Evolutionary conservation across 2,888 invertebrate species (phyloP).

Genomic region (Acanthosoma haemorrhoidale): DNA sequence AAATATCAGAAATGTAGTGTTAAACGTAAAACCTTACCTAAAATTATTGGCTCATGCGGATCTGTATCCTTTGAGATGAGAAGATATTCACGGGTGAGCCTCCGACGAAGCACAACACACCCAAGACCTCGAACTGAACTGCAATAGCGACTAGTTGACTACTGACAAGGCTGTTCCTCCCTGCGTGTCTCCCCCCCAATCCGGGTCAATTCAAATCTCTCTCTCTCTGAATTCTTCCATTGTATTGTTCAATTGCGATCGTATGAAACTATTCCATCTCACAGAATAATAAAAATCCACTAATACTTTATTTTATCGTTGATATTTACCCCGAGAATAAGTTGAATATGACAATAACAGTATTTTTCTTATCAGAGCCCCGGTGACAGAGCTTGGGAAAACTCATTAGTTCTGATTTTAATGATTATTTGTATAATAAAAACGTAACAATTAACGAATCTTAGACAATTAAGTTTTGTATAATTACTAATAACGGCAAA

Average conservation of each 20-base stretch:
- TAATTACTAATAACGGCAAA: no score
- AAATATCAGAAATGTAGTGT: background rate
- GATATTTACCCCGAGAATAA: no score
- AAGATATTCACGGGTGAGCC: constrained; percentile 14
- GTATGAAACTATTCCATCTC: no score
- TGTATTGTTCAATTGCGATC: background rate
- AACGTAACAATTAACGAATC: no score
- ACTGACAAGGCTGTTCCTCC: constrained; percentile 26
- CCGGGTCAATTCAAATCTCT: constrained; percentile 1
- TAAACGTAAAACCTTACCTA: background rate
- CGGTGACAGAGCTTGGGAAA: background rate
- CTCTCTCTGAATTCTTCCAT: background rate
- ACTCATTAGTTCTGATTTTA: background rate
- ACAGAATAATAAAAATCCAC: no score
- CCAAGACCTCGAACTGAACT: constrained; percentile 17
- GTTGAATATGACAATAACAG: no score
- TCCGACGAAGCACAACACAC: constrained; percentile 5
- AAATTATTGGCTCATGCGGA: background rate
- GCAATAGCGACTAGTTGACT: constrained; percentile 20
- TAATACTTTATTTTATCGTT: no score
- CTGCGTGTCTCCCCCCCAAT: constrained; percentile 23
- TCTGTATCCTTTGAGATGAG: background rate
- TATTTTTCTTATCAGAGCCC: background rate
- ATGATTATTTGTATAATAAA: no score
- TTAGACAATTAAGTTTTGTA: no score